phyloP scores from a whole-genome alignment of 2,113 vertebrate genomes.

The Ellobius talpinus region DNA sequence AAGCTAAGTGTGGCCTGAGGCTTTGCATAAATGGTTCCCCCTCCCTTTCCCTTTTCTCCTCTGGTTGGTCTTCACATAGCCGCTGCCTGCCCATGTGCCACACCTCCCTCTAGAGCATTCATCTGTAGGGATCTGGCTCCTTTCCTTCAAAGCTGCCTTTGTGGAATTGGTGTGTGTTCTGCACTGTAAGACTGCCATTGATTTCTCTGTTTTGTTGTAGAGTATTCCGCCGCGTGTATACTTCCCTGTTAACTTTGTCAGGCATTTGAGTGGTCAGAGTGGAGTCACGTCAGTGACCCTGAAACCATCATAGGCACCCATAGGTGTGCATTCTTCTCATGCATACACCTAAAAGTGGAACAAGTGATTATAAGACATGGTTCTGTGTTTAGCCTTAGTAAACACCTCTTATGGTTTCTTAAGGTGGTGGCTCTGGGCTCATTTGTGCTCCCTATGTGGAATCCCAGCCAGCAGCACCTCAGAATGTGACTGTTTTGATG shows the following conservation, averaged over 20 bases:
- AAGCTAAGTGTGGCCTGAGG: neutral
- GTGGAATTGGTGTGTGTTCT: neutral
- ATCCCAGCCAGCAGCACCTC: neutral
- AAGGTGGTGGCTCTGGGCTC: neutral
- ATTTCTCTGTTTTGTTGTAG: neutral
- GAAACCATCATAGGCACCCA: neutral
- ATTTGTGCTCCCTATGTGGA: neutral
- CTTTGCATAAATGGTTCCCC: no score
- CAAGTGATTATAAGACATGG: neutral
- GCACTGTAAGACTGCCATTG: fast-evolving
- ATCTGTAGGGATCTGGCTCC: neutral
- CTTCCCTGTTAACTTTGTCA: neutral
- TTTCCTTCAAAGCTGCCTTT: neutral
- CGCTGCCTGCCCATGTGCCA: no score
- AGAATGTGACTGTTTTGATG: neutral
- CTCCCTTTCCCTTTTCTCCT: neutral
- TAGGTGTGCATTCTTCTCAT: neutral
- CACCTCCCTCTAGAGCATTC: neutral
- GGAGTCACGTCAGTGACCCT: neutral
- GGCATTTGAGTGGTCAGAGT: neutral
- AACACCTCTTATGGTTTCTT: neutral
- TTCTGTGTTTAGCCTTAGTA: neutral
- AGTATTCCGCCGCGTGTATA: neutral
- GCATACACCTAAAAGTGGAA: neutral
- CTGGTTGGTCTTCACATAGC: neutral